Conservation (phyloP, 2,113 vertebrate genomes). For the Lepisosteus oculatus region DNA sequence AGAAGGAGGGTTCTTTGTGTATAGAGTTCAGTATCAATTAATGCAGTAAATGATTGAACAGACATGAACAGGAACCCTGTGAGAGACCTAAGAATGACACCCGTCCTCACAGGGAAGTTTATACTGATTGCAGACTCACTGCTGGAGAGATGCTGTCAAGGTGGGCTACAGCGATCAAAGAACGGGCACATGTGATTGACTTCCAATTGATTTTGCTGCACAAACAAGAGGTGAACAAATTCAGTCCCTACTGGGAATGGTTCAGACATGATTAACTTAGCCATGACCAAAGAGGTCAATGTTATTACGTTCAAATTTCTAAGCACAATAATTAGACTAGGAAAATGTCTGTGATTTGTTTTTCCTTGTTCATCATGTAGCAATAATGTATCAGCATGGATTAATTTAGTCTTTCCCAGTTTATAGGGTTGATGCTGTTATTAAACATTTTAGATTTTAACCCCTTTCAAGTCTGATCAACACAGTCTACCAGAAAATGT, state of each 20-base stretch:
- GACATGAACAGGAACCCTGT: conserved; percentile 30
- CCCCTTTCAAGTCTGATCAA: too few species aligned
- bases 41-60: conserved; percentile 49
- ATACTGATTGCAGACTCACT: conserved; percentile 40
- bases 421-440: neutral
- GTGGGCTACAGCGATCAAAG: conserved; percentile 53
- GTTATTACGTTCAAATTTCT: conserved; percentile 69
- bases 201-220: conserved; percentile 69
- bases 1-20: conserved; percentile 44
- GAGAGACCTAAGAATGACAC: conserved; percentile 64
- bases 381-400: conserved; percentile 62
- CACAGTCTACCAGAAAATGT: too few species aligned
- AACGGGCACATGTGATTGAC: conserved; percentile 64
- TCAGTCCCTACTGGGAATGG: conserved; percentile 71
- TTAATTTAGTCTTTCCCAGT: conserved; percentile 57
- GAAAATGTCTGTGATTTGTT: conserved; percentile 69
- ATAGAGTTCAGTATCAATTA: conserved; percentile 54
- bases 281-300: conserved; percentile 78
- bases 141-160: conserved; percentile 43
- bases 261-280: conserved; percentile 79
- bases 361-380: conserved; percentile 65
- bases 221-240: conserved; percentile 67
- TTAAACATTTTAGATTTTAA: neutral
- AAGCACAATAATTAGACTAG: conserved; percentile 73
- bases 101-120: conserved; percentile 41